Conservation (phyloP, 2,888 invertebrate species). For the Drosophila lutescens region DNA sequence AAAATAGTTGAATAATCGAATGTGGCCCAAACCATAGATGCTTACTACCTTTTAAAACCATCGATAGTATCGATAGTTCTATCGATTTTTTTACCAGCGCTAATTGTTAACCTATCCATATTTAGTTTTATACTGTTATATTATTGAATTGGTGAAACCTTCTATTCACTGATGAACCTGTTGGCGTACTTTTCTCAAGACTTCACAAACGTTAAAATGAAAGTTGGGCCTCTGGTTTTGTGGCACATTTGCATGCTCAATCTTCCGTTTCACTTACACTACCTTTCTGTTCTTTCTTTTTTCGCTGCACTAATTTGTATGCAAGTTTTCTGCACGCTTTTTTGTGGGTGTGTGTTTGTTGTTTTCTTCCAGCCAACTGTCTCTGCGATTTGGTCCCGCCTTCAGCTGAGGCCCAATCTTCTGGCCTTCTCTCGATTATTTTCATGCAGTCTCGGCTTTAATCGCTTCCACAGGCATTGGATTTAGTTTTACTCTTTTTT, state of each 20-base stretch:
- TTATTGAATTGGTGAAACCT: not conserved
- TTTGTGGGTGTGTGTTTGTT: not conserved
- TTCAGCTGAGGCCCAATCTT: conserved; percentile 8
- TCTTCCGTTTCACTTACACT: not conserved
- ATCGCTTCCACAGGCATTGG: too few relatives aligned
- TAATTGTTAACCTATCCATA: too few relatives aligned
- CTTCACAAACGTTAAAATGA: not conserved
- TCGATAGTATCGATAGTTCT: too few relatives aligned
- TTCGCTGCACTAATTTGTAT: conserved; percentile 24
- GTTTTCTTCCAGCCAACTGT: conserved; percentile 3
- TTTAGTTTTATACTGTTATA: too few relatives aligned
- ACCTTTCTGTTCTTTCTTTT: not conserved
- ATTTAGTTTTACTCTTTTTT: not conserved
- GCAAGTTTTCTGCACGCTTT: conserved; percentile 1
- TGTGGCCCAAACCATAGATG: too few relatives aligned
- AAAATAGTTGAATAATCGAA: too few relatives aligned
- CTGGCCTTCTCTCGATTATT: conserved; percentile 1
- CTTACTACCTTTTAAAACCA: too few relatives aligned
- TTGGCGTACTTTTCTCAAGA: not conserved
- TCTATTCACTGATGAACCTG: not conserved
- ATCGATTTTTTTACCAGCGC: too few relatives aligned
- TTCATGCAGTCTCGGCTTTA: conserved; percentile 11
- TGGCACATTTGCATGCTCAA: conserved; percentile 15
- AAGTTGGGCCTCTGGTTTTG: not conserved
- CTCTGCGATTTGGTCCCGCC: not conserved